Base-by-base conservation (phyloP, 30 jellyfish, hydroid and myxozoan genomes). In the Morbakka virulenta region DNA sequence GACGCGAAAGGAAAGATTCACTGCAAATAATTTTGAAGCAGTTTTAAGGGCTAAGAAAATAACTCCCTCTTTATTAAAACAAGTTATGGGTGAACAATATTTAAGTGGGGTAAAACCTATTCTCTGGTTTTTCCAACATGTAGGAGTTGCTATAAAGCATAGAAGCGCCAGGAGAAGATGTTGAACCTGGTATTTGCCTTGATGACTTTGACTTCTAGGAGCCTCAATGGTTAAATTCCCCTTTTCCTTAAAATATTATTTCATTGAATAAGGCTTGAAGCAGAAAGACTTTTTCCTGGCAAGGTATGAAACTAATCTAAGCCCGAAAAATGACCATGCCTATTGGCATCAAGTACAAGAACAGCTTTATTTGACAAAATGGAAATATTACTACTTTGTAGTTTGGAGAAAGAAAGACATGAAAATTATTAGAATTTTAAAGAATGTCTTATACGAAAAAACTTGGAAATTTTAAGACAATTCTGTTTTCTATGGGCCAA, bases 221-320 rank as follows among this genome's bases (percentile, higher is more conserved):
- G n/a, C n/a, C n/a, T n/a, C n/a, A n/a, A n/a, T n/a, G n/a, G 84
- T 79, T 12, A 64, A 64, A 50, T 64, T 82, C 65, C 84, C 90
- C 21, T 64, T 31, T 62, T 27, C 83, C 23, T 68, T 29, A 65
- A 48, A 73, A 68, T 64, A 64, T 34, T 66, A 77, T 52, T 27
- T 62, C 72, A 31, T 36, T 41, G 64, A 74, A 53, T 36, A 74
- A 23, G 33, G 64, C 13, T 21, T 23, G 57, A 74, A 52, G 61
- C 61, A 34, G 25, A 74, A 51, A 32, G 26, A 28, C 33, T 51
- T 50, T 32, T 74, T 35, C 36, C 47, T 74, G 2, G 62, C 53
- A 74, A 32, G 22, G 30, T 29, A 22, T 24, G 86, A 50, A 2
- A 24, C 69, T 28, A 24, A 14, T 23, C 30, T 13, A 30, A 25